phyloP scores from a whole-genome alignment of 2,888 invertebrate species.

The Dynastes grantii region DNA sequence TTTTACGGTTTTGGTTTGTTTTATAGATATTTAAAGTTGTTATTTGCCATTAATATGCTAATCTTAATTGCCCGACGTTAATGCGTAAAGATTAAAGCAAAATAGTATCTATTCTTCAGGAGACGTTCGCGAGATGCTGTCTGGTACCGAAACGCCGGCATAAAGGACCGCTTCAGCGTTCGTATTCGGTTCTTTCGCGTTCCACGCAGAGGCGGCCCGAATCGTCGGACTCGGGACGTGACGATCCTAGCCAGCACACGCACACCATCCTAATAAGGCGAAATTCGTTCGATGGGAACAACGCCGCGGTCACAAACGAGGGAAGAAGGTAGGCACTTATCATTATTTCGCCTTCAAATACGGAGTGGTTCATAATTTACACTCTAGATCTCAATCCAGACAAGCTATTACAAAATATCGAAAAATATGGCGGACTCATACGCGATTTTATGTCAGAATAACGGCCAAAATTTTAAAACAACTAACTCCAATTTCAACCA shows the following conservation, averaged over 20 bases:
- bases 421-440: background rate
- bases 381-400: background rate
- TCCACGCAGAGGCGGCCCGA: conserved; percentile 55
- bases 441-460: background rate
- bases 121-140: conserved; percentile 73
- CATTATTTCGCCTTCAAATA: background rate
- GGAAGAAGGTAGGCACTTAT: background rate
- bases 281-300: conserved; percentile 51
- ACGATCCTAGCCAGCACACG: conserved; percentile 59
- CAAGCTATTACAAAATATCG: too few relatives aligned
- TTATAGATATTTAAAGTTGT: too few relatives aligned
- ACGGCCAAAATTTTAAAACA: background rate
- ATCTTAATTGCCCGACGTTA: background rate
- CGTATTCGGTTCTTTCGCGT: conserved; percentile 75
- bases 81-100: conserved; percentile 54
- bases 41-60: too few relatives aligned
- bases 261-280: conserved; percentile 56
- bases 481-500: too few relatives aligned
- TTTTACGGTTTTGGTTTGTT: too few relatives aligned
- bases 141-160: conserved; percentile 62
- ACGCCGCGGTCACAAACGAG: background rate
- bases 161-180: conserved; percentile 69
- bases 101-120: conserved; percentile 72
- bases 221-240: conserved; percentile 55
- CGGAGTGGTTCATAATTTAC: background rate